These are phyloP conservation scores for Celastrina argiolus DNA, from an alignment of 2,888 invertebrate species.

Conservation along the genomic window DNA sequence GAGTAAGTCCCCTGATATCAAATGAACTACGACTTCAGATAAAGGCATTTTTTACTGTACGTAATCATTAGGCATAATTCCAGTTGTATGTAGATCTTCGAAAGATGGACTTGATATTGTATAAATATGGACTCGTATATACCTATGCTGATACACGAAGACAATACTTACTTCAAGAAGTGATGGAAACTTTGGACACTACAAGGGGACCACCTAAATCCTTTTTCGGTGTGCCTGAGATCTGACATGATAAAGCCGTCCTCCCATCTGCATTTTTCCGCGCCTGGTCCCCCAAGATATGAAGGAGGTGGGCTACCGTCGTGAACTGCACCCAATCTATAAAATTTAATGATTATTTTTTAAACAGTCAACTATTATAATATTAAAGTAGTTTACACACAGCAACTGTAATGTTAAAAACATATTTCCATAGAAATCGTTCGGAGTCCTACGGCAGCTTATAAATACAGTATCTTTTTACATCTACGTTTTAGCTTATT, in stretches of 20 bases:
- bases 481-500: too few relatives aligned
- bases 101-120: not conserved
- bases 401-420: too few relatives aligned
- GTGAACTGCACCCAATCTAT: slow-evolving; percentile 95
- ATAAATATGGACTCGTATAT: too few relatives aligned
- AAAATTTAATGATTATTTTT: slow-evolving; percentile 24
- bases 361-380: not conserved
- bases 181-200: slow-evolving; percentile 96
- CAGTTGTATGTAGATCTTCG: not conserved
- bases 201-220: slow-evolving; percentile 96
- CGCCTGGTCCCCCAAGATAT: slow-evolving; percentile 95
- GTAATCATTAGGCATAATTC: not conserved
- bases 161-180: slow-evolving; percentile 88
- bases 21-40: too few relatives aligned
- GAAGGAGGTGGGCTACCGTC: slow-evolving; percentile 97
- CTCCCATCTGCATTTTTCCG: slow-evolving; percentile 96
- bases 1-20: too few relatives aligned
- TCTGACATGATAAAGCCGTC: slow-evolving; percentile 98
- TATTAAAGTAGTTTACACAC: too few relatives aligned
- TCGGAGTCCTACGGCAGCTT: too few relatives aligned
- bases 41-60: too few relatives aligned
- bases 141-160: not conserved
- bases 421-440: too few relatives aligned
- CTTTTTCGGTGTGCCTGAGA: slow-evolving; percentile 94
- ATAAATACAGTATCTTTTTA: too few relatives aligned